Evolutionary conservation across 2,797 vertebrate genomes (phyloP).

Genomic region (Neopelma chrysocephalum): DNA sequence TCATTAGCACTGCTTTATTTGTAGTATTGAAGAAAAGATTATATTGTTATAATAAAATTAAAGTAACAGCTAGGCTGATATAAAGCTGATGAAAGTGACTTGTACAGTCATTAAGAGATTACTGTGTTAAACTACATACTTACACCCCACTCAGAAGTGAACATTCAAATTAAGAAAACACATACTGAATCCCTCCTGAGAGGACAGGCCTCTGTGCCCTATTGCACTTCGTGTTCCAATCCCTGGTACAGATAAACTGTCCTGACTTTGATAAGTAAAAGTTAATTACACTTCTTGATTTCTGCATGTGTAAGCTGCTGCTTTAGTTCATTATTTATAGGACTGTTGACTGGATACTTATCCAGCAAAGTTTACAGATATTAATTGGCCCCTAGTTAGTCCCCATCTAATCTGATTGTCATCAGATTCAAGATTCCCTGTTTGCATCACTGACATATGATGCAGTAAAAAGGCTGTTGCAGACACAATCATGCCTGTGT

Average conservation of each 20-base stretch:
- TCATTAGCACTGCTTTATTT: not conserved
- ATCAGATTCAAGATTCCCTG: not conserved
- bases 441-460: not conserved
- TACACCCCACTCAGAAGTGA: not conserved
- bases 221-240: not conserved
- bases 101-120: not conserved
- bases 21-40: not conserved
- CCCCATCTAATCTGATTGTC: not conserved
- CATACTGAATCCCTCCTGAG: not conserved
- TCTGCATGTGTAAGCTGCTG: not conserved
- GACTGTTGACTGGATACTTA: not conserved
- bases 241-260: not conserved
- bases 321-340: not conserved
- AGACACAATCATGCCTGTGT: not conserved
- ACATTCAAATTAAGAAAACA: not conserved
- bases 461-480: not conserved
- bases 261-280: not conserved
- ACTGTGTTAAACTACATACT: not conserved
- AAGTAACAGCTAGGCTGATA: not conserved
- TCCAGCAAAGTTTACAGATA: not conserved
- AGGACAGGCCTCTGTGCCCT: not conserved
- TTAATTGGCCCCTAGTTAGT: not conserved
- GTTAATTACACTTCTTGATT: not conserved
- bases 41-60: not conserved
- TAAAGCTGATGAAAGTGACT: not conserved